Percentiles rank a stretch among this genome's conserved stretches.
phyloP scores from a whole-genome alignment of 2,888 invertebrate genomes.

The Ferrisia virgata region DNA sequence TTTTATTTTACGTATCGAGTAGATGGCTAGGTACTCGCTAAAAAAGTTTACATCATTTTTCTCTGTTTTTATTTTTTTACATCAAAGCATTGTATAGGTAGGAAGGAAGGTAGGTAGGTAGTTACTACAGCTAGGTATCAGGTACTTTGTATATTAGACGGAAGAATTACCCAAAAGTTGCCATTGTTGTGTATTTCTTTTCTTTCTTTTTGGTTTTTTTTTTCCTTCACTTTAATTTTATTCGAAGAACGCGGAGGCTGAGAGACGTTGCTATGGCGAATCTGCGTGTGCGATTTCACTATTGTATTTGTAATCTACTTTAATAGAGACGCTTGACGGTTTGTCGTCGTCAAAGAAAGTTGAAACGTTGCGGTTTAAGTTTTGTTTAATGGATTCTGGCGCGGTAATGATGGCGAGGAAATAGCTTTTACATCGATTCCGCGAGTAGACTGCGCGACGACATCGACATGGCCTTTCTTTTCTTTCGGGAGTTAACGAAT shows the following conservation, averaged over 20 bases:
- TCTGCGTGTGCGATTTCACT: background rate
- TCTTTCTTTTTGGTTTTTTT: background rate
- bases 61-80: background rate
- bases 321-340: background rate
- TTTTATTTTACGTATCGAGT: background rate
- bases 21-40: background rate
- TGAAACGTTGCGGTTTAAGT: background rate
- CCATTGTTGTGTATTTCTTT: background rate
- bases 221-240: background rate
- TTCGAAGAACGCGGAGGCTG: background rate
- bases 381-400: slow-evolving; percentile 6
- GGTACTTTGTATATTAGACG: too few relatives aligned
- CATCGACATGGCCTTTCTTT: background rate
- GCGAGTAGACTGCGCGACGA: background rate
- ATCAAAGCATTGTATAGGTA: background rate
- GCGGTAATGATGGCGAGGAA: background rate
- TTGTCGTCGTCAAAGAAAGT: background rate
- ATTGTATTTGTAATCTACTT: slow-evolving; percentile 1
- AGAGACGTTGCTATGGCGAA: background rate
- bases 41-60: background rate
- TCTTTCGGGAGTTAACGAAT: background rate
- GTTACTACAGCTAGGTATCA: too few relatives aligned
- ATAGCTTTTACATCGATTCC: slow-evolving; percentile 4
- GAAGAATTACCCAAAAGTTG: background rate
- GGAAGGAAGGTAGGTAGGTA: too few relatives aligned